A percentile compares a stretch with the other conserved stretches of the same genome.
phyloP scores from a whole-genome alignment of 2,113 vertebrate species.

The Albula glossodonta region DNA sequence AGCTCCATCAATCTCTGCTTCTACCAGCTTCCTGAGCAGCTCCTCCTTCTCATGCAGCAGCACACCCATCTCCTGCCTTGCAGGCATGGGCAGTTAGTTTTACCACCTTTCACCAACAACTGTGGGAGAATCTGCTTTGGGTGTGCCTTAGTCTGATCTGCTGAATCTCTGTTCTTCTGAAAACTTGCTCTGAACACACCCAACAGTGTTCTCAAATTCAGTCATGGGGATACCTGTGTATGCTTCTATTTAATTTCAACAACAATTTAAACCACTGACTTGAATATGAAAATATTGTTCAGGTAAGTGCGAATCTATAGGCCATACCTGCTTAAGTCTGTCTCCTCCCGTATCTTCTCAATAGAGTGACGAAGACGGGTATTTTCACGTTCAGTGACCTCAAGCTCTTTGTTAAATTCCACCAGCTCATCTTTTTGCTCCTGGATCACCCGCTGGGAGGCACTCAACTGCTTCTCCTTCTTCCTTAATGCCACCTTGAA shows the following conservation, averaged over 20 bases:
- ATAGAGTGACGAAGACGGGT: constrained; percentile 75
- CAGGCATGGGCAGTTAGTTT: neutral
- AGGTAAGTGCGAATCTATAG: neutral
- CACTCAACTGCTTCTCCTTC: constrained; percentile 64
- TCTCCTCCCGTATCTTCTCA: constrained; percentile 82
- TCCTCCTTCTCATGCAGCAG: constrained; percentile 75
- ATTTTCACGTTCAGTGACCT: constrained; percentile 82
- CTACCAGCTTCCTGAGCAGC: constrained; percentile 80
- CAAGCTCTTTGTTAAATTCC: constrained; percentile 83
- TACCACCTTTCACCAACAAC: neutral
- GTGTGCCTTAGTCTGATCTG: neutral
- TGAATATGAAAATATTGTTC: neutral
- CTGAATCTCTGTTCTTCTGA: too few species aligned
- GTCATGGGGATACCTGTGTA: too few species aligned
- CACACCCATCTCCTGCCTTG: constrained; percentile 74
- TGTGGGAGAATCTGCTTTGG: neutral
- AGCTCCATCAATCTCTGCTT: constrained; percentile 81
- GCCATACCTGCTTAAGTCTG: constrained; percentile 68
- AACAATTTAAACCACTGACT: too few species aligned
- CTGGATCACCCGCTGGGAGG: constrained; percentile 76
- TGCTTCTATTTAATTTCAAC: too few species aligned
- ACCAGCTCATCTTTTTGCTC: constrained; percentile 80
- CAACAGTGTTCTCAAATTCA: too few species aligned
- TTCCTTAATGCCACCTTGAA: constrained; percentile 77
- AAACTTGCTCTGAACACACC: too few species aligned